Evolutionary conservation across 2,113 vertebrate species (phyloP), one percentile per base, ranked within the genome.

Genomic region (Mellivora capensis): DNA sequence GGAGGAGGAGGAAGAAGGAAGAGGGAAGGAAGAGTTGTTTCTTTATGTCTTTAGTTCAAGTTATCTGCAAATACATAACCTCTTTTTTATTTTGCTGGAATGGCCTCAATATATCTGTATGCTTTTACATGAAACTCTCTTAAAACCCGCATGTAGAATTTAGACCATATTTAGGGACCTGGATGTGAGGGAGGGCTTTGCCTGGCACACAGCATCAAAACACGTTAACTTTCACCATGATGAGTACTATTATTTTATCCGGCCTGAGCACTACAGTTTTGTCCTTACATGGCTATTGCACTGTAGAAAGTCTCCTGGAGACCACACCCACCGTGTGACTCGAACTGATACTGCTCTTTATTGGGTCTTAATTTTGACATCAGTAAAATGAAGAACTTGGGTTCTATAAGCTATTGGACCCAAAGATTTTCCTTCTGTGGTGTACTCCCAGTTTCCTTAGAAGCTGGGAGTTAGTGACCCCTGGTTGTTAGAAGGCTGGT

Each of bases 41-140:
- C n/a, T 67, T 90, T 90, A 54, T 76, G 87, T 67, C 23, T 94
- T 94, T 91, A 72, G 49, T 83, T 96, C 59, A 77, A 93, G 23
- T 61, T 76, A 76, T 92, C 23, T 90, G 71, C 34, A 93, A 85
- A 74, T 74, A 95, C 18, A 59, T 23, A 96, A 47, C 34, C 21
- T 91, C 39, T 81, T 87, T 83, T 88, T 39, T 27, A 76, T 82
- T 95, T 91, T 61, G 39, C 47, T 86, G 47, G 29, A 62, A 77
- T 92, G 77, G 83, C 69, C 59, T 81, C 54, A 72, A 34, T 80
- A 25, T 90, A 90, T 83, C 34, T 88, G 59, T 25, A 34, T 3
- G 13, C 7, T 96, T 94, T 95, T 80, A 91, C n/a, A 90, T 87
- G 59, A 87, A 87, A 91, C 9, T 29, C 7, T 74, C n/a, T 49